Conservation (phyloP, 2,797 vertebrate genomes). For the Sphenodon punctatus region DNA sequence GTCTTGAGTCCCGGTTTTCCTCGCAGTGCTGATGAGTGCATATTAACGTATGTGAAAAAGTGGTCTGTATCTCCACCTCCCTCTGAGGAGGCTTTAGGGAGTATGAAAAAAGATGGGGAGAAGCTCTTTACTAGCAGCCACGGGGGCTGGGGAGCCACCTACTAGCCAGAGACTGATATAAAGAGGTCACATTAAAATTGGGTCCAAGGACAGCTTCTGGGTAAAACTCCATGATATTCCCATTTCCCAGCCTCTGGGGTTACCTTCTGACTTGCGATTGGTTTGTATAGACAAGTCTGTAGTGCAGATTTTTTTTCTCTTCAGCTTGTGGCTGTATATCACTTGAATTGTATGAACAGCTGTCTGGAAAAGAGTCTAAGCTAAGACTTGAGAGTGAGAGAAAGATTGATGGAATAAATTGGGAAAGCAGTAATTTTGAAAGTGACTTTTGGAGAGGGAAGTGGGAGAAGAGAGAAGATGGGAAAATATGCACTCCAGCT, state of each 20-base stretch:
- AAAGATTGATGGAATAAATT: not conserved
- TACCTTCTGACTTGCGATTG: not conserved
- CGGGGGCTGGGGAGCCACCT: not conserved
- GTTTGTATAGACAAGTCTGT: not conserved
- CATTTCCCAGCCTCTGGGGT: not conserved
- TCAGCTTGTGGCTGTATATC: not conserved
- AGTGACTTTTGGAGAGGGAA: constrained; percentile 25
- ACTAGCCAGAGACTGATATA: not conserved
- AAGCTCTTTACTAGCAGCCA: not conserved
- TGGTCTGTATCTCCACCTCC: no score
- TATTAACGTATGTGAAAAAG: no score
- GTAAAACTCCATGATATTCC: not conserved
- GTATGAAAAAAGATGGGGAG: not conserved
- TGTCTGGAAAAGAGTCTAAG: not conserved
- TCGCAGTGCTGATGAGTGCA: no score
- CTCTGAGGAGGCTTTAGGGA: not conserved
- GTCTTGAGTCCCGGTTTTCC: no score
- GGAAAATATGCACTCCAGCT: not conserved
- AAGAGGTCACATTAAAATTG: not conserved
- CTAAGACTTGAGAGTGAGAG: not conserved
- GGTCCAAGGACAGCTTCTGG: not conserved
- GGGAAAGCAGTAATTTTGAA: constrained; percentile 1
- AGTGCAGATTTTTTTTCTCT: not conserved
- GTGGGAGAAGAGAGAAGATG: not conserved
- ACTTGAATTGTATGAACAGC: constrained; percentile 3